Base-by-base conservation (phyloP, 1,140 invertebrate genomes). In the Archivesica marissinica region DNA sequence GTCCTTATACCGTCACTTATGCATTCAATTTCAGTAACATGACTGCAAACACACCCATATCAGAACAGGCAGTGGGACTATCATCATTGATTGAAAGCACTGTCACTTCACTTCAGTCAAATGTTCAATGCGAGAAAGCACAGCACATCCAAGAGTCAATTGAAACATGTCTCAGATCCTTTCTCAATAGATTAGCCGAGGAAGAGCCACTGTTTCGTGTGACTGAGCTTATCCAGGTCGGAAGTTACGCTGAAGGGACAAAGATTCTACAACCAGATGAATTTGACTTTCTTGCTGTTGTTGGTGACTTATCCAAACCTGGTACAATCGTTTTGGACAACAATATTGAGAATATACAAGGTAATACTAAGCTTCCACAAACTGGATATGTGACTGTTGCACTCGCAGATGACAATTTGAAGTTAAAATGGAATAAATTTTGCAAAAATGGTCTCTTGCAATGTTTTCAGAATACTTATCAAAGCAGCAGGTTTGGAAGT, bases 211-310 rank as follows among this genome's bases (percentile, higher is more conserved):
- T n/a, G n/a, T n/a, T n/a, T n/a, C n/a, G n/a, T n/a, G n/a, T n/a
- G n/a, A n/a, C n/a, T n/a, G 33, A 66, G 35, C 30, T 66, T 11
- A 38, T 66, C 20, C 61, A 33, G 35, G 35, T 35, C 30, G 61
- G 61, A 66, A 66, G 61, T 66, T 35, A 1, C 9, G 30, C 20
- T 1, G 61, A 66, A 4, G 35, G 61, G 6, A 66, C 61, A 15
- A 66, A 66, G 41, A 66, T 66, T 11, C n/a, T n/a, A n/a, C n/a
- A n/a, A n/a, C n/a, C n/a, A n/a, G n/a, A n/a, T n/a, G n/a, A n/a
- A n/a, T n/a, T 66, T 25, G 61, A 66, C 17, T 66, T 66, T 66
- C 33, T 66, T 3, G 33, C 23, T n/a, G 61, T 66, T 13, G 25
- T 66, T 2, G 61, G 23, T n/a, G n/a, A n/a, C n/a, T n/a, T n/a